Base-by-base conservation (phyloP, 2,888 invertebrate species). In the Cremastobaeus sp. region DNA sequence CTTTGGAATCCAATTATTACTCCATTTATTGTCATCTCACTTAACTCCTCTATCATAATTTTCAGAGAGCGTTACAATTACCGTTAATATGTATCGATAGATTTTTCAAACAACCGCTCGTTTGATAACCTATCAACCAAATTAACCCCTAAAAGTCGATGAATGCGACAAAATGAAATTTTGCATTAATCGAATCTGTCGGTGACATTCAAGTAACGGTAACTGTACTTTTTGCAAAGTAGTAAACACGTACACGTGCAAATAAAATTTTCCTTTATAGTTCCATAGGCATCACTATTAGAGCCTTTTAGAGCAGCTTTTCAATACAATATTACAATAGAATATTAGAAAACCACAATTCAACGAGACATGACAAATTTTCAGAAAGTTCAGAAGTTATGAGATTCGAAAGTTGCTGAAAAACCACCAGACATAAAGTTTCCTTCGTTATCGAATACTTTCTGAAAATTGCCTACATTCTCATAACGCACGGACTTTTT, bases 331-430 rank as follows among this genome's bases (percentile, higher is more conserved):
- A 57, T 57, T 57, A 25, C 14, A 34, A 68, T 68, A 50, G 48
- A 65, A 54, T 37, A 14, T 9, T 65, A 65, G 47, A 25, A 25
- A 41, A 28, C 45, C 45, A 15, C 14, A 3, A 41, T 52, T 64
- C 50, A 59, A 32, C 12, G 14, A 68, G 17, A 0, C 14, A 18
- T 18, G 8, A 14, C 3, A 55, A 70, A 70, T 64, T 70, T 70
- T 62, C 47, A 71, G 71, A 71, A 57, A 64, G 64, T 64, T 64
- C n/a, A n/a, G n/a, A n/a, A n/a, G n/a, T n/a, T n/a, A n/a, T n/a
- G n/a, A n/a, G n/a, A n/a, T n/a, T 57, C 25, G n/a, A 17, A n/a
- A 32, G 5, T 11, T 5, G 14, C 12, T 9, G 8, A 25, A 25
- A 5, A 25, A 5, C 8, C 4, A 5, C 8, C 4, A 25, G 8